Base-by-base conservation (phyloP, 2,797 vertebrate genomes). In the Gymnoscopelus braueri region DNA sequence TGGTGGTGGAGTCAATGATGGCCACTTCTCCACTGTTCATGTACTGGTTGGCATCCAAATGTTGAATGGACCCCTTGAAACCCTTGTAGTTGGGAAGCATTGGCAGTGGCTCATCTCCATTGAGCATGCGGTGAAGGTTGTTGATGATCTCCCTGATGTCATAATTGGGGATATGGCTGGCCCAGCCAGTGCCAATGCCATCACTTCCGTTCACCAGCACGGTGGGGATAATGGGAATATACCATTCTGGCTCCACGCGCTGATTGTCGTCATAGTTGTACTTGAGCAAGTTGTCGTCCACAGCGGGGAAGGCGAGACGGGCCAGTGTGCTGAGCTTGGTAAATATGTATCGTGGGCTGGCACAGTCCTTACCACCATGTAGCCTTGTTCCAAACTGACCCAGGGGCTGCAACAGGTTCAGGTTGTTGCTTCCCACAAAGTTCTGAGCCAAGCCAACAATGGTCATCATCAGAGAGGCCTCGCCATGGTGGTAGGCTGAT, bases 321-420 rank as follows among this genome's bases (percentile, higher is more conserved):
- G 98, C 78, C 50, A 99, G 87, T 0, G 98, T 57, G 69, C 98
- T 99, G 77, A 99, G 97, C 98, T 98, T 98, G 67, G 97, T 99
- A 83, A 99, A 99, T 91, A 99, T 99, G 89, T 99, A 99, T 95
- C 98, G 95, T 92, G 98, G 97, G 80, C 98, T 99, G 85, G 98
- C 98, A 55, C 96, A 96, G 89, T 99, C 98, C 64, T 99, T 99
- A 70, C 98, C 98, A 11, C 98, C 97, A 0, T 99, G 96, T 57
- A 99, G 82, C 67, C 98, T 93, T 2, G 98, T 99, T 77, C 98
- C 98, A 91, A 99, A 99, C 92, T 99, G 98, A 79, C 98, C 98
- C 32, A 95, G 91, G 58, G 98, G 98, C 84, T 97, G 97, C 50
- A 99, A 84, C 72, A 99, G 81, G 90, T 97, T 98, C 85, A 99